Conservation (phyloP, 2,888 invertebrate species). For the Tipula confusa region DNA sequence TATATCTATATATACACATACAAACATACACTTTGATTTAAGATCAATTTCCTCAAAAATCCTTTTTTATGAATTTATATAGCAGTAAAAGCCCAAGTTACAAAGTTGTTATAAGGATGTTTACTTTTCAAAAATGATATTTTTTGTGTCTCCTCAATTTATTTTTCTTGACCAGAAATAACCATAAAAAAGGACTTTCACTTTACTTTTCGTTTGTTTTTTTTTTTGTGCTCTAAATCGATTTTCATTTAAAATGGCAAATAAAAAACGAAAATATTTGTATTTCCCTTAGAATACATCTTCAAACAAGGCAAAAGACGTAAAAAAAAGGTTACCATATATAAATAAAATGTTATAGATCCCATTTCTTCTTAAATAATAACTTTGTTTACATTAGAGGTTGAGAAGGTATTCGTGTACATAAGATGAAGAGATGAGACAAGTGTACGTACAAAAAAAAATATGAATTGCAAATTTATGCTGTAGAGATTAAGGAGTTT, state of each 20-base stretch:
- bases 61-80: not conserved
- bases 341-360: constrained; percentile 17
- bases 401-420: not conserved
- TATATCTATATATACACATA: not conserved
- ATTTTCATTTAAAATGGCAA: not conserved
- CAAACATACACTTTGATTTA: not conserved
- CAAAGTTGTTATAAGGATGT: not conserved
- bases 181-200: not conserved
- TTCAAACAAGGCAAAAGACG: not conserved
- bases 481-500: not conserved
- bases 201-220: too few species aligned
- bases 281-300: not conserved
- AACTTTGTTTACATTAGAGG: not conserved
- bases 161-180: constrained; percentile 1
- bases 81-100: not conserved
- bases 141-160: not conserved
- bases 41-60: not conserved
- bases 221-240: not conserved
- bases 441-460: not conserved
- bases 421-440: not conserved
- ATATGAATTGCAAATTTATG: constrained; percentile 12
- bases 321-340: not conserved
- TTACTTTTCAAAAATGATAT: not conserved
- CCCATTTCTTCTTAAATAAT: not conserved
- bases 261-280: not conserved